phyloP scores from a whole-genome alignment of 2,797 vertebrate genomes.

The Ibycter americanus region DNA sequence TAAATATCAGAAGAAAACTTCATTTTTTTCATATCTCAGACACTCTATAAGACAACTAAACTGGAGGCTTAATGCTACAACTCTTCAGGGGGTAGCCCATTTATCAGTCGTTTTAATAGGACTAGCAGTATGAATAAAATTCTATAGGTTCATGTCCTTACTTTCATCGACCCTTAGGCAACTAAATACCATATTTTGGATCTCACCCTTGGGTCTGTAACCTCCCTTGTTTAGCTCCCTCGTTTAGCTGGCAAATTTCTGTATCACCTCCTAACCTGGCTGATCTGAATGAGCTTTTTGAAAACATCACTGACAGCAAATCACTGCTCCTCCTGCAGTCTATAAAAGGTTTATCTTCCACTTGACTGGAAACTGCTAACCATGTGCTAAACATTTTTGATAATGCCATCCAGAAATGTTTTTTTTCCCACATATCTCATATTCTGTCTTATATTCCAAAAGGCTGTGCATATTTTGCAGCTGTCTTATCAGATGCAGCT shows the following conservation, averaged over 20 bases:
- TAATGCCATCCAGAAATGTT: not conserved
- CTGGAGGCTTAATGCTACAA: not conserved
- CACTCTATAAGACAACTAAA: not conserved
- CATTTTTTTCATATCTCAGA: fast-evolving
- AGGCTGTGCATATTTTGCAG: not conserved
- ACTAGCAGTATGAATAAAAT: not conserved
- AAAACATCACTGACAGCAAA: not conserved
- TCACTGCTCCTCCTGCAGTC: not conserved
- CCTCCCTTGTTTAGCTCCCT: not conserved
- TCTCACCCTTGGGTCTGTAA: not conserved
- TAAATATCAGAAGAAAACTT: not conserved
- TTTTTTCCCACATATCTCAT: not conserved
- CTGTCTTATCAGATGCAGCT: constrained; percentile 5
- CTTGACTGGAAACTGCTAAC: not conserved
- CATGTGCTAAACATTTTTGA: not conserved
- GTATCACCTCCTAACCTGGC: not conserved
- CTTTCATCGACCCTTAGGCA: not conserved
- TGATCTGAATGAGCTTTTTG: not conserved
- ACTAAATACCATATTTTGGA: not conserved
- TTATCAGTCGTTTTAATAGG: not conserved
- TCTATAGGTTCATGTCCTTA: not conserved
- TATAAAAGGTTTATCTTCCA: not conserved
- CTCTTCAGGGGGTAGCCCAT: not conserved
- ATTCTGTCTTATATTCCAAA: not conserved
- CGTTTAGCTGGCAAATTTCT: not conserved